phyloP scores from a whole-genome alignment of 35 echinoderm and acorn worm genomes.

The Lytechinus pictus region DNA sequence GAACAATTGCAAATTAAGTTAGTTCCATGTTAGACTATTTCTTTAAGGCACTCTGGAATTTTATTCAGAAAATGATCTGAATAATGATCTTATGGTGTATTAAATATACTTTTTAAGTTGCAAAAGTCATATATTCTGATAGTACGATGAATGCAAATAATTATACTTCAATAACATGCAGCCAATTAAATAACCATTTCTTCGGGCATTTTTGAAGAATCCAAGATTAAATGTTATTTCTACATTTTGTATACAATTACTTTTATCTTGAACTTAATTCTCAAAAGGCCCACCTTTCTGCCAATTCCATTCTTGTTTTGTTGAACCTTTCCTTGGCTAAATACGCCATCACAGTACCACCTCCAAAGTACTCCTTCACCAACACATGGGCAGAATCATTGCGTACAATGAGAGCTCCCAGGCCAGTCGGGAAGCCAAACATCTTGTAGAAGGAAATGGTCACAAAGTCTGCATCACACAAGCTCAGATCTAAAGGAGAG shows the following conservation, averaged over 20 bases:
- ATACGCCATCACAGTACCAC: conserved; percentile 83
- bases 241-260: not conserved
- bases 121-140: no score
- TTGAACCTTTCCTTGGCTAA: conserved; percentile 66
- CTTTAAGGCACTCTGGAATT: no score
- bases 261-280: not conserved
- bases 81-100: no score
- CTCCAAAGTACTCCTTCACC: conserved; percentile 86
- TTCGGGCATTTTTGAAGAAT: no score
- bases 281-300: conserved; percentile 74
- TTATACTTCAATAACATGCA: no score
- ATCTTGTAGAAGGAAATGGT: conserved; percentile 97
- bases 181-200: no score
- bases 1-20: not conserved
- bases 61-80: no score
- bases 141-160: no score
- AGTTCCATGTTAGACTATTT: no score
- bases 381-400: conserved; percentile 68
- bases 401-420: conserved; percentile 85
- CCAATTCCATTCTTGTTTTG: conserved; percentile 52
- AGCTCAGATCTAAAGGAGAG: conserved; percentile 74
- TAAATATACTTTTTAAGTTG: no score
- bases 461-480: conserved; percentile 83
- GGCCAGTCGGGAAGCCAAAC: conserved; percentile 98
- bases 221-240: not conserved